These are phyloP conservation scores for Lutjanus argentimaculatus DNA, from an alignment of 2,797 vertebrate genomes.

Conservation along the genomic window DNA sequence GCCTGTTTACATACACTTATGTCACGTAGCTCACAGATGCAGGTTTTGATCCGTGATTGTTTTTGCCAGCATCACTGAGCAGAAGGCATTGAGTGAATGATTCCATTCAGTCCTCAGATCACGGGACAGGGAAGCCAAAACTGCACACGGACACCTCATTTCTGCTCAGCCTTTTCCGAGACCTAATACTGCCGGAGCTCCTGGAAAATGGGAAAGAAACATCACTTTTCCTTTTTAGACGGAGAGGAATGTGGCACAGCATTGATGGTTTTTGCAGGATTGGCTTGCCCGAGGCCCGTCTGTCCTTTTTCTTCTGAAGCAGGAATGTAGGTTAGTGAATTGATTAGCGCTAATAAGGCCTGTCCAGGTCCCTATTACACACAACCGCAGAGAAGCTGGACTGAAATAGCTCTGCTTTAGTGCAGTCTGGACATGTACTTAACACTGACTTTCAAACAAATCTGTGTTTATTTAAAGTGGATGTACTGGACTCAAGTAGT, in stretches of 20 bases:
- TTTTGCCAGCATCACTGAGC: constrained; percentile 48
- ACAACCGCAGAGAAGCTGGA: constrained; percentile 58
- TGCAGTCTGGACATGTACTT: constrained; percentile 71
- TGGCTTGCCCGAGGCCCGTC: constrained; percentile 54
- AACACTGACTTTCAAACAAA: constrained; percentile 62
- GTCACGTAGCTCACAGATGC: constrained; percentile 36
- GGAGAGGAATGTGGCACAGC: constrained; percentile 75
- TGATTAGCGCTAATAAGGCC: constrained; percentile 74
- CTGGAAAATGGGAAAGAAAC: constrained; percentile 73
- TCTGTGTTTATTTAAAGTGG: constrained; percentile 70
- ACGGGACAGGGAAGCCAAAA: constrained; percentile 42
- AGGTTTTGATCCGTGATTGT: constrained; percentile 37
- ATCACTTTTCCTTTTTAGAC: constrained; percentile 71
- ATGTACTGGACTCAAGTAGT: constrained; percentile 42
- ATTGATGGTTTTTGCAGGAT: constrained; percentile 77
- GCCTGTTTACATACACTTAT: no score
- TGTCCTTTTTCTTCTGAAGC: constrained; percentile 67
- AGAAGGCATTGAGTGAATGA: constrained; percentile 51
- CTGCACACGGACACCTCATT: constrained; percentile 61
- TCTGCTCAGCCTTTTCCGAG: constrained; percentile 67
- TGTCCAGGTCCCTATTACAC: constrained; percentile 60
- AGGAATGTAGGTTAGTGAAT: constrained; percentile 79
- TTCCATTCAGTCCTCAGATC: constrained; percentile 59
- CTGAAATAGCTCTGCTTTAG: constrained; percentile 54
- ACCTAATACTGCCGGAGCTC: constrained; percentile 57